These are phyloP conservation scores for Hemibagrus guttatus DNA, from an alignment of 2,797 vertebrate species.

Conservation along the genomic window DNA sequence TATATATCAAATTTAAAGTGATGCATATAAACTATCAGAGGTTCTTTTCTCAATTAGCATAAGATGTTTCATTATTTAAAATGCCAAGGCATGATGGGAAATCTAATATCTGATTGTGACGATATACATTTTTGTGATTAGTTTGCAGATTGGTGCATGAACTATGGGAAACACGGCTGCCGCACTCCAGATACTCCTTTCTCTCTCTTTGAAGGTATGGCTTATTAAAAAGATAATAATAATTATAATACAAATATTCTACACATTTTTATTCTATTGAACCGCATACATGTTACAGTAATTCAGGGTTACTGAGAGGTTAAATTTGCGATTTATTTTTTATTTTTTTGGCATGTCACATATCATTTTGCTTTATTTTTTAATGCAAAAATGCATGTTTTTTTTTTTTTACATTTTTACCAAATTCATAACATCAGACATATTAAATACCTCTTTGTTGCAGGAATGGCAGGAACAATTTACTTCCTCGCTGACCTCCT, in stretches of 20 bases:
- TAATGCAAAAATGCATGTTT: background rate
- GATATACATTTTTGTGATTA: conserved; percentile 55
- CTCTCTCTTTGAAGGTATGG: conserved; percentile 97
- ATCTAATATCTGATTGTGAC: background rate
- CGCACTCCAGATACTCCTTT: conserved; percentile 92
- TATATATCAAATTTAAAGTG: too few relatives aligned
- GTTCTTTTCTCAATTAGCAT: background rate
- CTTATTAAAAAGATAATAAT: background rate
- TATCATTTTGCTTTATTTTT: background rate
- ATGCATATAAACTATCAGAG: background rate
- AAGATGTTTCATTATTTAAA: background rate
- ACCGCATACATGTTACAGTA: background rate
- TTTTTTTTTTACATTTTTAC: background rate
- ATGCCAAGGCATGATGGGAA: background rate
- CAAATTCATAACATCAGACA: background rate
- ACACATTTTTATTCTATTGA: background rate
- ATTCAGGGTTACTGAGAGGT: background rate
- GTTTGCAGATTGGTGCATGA: conserved; percentile 98
- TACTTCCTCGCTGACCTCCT: conserved; percentile 94
- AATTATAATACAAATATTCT: background rate
- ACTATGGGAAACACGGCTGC: conserved; percentile 92
- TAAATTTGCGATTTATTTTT: too few relatives aligned
- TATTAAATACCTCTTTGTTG: conserved; percentile 42
- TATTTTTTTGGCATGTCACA: background rate
- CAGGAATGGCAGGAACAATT: conserved; percentile 97